These are phyloP conservation scores for Aphidoletes aphidimyza DNA, from an alignment of 2,888 invertebrate species.

Conservation along the genomic window DNA sequence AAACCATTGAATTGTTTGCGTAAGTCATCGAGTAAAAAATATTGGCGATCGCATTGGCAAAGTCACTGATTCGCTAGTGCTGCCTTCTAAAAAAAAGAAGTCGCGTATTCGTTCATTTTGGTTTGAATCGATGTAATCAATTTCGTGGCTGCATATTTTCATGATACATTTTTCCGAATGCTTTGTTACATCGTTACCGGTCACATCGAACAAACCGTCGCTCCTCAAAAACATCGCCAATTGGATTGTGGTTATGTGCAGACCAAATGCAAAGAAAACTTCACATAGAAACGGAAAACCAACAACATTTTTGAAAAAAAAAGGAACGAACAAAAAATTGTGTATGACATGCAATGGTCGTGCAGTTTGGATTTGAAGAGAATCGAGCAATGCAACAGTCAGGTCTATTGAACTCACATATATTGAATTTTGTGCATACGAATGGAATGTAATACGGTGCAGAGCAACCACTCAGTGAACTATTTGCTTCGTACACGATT, in stretches of 20 bases:
- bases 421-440: neutral
- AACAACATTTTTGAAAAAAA: neutral
- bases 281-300: neutral
- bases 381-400: constrained; percentile 16
- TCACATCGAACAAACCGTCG: neutral
- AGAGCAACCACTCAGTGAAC: constrained; percentile 6
- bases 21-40: neutral
- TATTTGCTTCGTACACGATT: constrained; percentile 9
- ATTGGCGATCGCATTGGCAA: neutral
- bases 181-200: neutral
- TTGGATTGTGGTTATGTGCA: neutral
- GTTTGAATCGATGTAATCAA: constrained; percentile 22
- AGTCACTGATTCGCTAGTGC: constrained; percentile 23
- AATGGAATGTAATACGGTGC: constrained; percentile 8
- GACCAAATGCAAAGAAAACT: neutral
- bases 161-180: neutral
- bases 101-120: neutral
- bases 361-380: neutral
- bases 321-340: neutral
- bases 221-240: too few relatives aligned
- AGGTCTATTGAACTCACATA: constrained; percentile 13
- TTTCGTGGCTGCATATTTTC: neutral
- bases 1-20: constrained; percentile 34
- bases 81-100: neutral
- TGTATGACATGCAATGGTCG: constrained; percentile 37